Conservation (phyloP, 2,797 vertebrate genomes). For the Austrolebias charrua region DNA sequence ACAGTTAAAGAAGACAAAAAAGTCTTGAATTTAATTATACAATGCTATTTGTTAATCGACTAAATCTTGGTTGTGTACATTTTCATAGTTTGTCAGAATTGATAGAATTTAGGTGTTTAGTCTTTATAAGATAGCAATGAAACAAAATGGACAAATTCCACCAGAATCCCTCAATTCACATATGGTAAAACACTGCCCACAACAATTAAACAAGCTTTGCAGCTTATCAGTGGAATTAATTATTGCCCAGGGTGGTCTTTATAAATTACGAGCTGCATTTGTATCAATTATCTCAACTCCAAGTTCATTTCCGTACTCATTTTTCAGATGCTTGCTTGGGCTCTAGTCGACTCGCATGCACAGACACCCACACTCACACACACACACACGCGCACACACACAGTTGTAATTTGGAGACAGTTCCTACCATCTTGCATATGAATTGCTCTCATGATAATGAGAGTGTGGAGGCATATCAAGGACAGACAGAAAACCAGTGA, state of each 20-base stretch:
- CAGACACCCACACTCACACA: constrained; percentile 1
- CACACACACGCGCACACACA: constrained; percentile 7
- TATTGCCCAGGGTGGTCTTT: constrained; percentile 64
- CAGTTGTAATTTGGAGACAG: constrained; percentile 59
- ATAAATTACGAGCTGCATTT: constrained; percentile 63
- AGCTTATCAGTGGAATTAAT: constrained; percentile 72
- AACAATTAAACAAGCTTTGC: constrained; percentile 57
- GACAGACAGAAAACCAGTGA: constrained; percentile 66
- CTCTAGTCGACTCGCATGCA: constrained; percentile 22
- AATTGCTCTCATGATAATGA: constrained; percentile 72
- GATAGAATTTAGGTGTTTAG: constrained; percentile 36
- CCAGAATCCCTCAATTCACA: constrained; percentile 18
- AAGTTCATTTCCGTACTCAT: constrained; percentile 59
- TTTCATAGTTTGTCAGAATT: constrained; percentile 55
- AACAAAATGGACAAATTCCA: constrained; percentile 18
- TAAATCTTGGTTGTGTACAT: constrained; percentile 54
- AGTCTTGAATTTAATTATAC: constrained; percentile 16
- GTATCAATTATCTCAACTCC: constrained; percentile 71
- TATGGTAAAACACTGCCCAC: constrained; percentile 19
- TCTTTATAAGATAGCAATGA: constrained; percentile 18
- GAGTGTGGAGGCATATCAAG: constrained; percentile 66
- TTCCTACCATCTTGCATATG: constrained; percentile 61
- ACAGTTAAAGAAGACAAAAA: constrained; percentile 40
- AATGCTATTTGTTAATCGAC: constrained; percentile 47
- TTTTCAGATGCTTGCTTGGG: constrained; percentile 43